phyloP scores from a whole-genome alignment of 1,140 invertebrate genomes.

The Drosophila teissieri region DNA sequence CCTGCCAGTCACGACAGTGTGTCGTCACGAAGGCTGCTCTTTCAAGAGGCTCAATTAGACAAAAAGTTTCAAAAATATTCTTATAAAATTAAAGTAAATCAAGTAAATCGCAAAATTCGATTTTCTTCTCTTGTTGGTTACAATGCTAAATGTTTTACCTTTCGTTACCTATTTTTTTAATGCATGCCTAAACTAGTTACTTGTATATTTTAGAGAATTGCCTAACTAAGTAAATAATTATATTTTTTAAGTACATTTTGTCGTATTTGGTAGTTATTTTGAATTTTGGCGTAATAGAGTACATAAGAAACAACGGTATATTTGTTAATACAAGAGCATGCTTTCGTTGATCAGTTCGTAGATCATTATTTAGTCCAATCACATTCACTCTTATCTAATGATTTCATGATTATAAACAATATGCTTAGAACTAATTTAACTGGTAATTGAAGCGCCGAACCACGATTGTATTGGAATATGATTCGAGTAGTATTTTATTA shows the following conservation, averaged over 20 bases:
- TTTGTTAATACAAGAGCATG: slow-evolving; percentile 24
- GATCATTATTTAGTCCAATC: slow-evolving; percentile 41
- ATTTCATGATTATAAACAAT: slow-evolving; percentile 37
- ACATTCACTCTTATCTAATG: slow-evolving; percentile 44
- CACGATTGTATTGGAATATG: slow-evolving; percentile 77
- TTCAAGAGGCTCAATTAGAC: slow-evolving; percentile 28
- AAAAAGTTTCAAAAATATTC: slow-evolving; percentile 4
- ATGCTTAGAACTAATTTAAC: slow-evolving; percentile 25
- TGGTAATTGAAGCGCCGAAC: slow-evolving; percentile 43
- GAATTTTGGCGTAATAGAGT: slow-evolving; percentile 25
- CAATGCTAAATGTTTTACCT: slow-evolving; percentile 18
- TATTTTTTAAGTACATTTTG: slow-evolving; percentile 4
- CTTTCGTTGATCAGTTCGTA: slow-evolving; percentile 38
- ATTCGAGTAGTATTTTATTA: slow-evolving; percentile 45
- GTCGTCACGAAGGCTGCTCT: slow-evolving; percentile 26
- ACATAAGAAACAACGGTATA: neutral
- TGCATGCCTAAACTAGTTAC: slow-evolving; percentile 35
- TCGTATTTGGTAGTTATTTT: slow-evolving; percentile 34
- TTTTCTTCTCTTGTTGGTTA: slow-evolving; percentile 19
- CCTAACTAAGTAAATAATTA: slow-evolving; percentile 13
- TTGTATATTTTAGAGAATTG: slow-evolving; percentile 10
- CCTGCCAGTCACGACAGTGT: slow-evolving; percentile 8
- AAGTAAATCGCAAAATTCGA: slow-evolving; percentile 9
- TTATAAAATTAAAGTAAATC: neutral
- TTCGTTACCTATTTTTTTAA: slow-evolving; percentile 24